phyloP scores from a whole-genome alignment of 2,113 vertebrate genomes.

The Phylloscopus whistleri region DNA sequence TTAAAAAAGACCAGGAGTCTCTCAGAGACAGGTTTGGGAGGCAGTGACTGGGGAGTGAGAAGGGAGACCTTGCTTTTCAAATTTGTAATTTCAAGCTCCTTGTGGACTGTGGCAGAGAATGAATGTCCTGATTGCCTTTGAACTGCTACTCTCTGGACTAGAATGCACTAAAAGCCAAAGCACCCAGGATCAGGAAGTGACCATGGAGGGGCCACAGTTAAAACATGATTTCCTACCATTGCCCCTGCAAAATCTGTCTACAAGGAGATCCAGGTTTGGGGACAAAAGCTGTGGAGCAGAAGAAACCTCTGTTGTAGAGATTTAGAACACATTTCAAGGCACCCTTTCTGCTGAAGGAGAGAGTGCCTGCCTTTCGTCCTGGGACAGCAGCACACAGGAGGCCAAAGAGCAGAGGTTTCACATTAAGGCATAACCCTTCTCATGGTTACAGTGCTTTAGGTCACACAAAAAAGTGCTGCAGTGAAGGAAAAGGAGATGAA shows the following conservation, averaged over 20 bases:
- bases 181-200: neutral
- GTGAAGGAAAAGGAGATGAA: neutral
- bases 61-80: neutral
- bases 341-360: neutral
- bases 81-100: neutral
- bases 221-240: neutral
- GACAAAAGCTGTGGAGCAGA: neutral
- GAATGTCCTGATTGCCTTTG: neutral
- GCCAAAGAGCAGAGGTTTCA: neutral
- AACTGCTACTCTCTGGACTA: neutral
- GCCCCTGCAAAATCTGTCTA: neutral
- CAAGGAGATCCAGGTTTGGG: neutral
- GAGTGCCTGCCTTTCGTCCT: accelerated
- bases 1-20: neutral
- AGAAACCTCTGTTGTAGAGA: neutral
- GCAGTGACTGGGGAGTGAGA: neutral
- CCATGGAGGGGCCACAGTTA: neutral
- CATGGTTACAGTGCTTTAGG: neutral
- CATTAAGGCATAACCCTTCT: neutral
- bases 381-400: neutral
- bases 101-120: neutral
- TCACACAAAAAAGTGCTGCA: neutral
- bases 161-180: neutral
- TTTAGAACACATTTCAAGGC: neutral
- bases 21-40: neutral